Base-by-base conservation (phyloP, 1,140 invertebrate species). In the Drosophila micromelanica region DNA sequence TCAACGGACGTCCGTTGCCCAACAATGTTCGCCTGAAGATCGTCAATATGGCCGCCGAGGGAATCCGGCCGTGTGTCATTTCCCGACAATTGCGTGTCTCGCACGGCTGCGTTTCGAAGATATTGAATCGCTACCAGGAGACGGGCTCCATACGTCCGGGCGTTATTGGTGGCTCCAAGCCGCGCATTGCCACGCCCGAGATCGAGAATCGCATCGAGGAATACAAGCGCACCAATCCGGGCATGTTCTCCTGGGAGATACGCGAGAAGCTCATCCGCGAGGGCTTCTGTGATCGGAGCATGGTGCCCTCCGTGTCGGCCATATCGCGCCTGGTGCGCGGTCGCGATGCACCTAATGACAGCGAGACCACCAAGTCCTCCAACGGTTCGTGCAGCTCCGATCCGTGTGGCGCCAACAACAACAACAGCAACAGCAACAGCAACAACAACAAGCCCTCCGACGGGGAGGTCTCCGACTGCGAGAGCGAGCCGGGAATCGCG, bases 171-270 rank as follows among this genome's bases (percentile, higher is more conserved):
- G 96, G 96, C 3, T 95, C 95, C 23, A 97, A 97, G 86, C 96
- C 96, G 0, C 92, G 96, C 5, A 95, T 96, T 0, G 95, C 96
- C 8, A 96, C 96, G 0, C 96, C 96, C 0, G 96, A 97, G 76
- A 95, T 97, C 3, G 97, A 98, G 80, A 94, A 93, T 30, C 94
- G 96, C 73, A 98, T 98, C 71, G 96, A 97, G 76, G 95, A 97
- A 69, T 97, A 98, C 92, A 97, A 97, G 84, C 93, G 95, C 40
- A 96, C 96, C 78, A 97, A 98, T 93, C 97, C 97, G 0, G 95
- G 96, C 46, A 92, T 98, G 78, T 98, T 98, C 93, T 96, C 96
- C 37, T 98, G 96, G 96, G 97, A 98, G 93, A 97, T 98, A 49
- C 92, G 97, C 27, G 97, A 98, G 81, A 94, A 96, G 78, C 92